Evolutionary conservation across 2,797 vertebrate genomes (phyloP).

Genomic region (Eutrigla gurnardus): DNA sequence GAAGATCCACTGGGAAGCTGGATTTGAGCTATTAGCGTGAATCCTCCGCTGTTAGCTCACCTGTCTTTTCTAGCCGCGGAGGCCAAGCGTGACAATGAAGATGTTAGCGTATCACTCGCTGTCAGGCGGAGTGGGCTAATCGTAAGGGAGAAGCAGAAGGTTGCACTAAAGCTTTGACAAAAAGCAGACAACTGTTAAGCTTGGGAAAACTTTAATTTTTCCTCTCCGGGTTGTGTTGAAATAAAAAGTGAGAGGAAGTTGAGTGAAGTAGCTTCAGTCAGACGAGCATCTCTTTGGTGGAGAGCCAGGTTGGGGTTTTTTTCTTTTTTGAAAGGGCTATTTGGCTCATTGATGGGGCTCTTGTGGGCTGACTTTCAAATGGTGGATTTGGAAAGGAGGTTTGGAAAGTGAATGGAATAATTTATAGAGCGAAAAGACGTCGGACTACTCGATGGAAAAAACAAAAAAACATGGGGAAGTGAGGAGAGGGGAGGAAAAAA

Average conservation of each 20-base stretch:
- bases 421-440: constrained; percentile 8
- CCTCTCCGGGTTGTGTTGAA: constrained; percentile 32
- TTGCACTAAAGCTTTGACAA: constrained; percentile 39
- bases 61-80: constrained; percentile 19
- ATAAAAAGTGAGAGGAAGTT: constrained; percentile 25
- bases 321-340: constrained; percentile 23
- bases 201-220: constrained; percentile 37
- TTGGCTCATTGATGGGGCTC: constrained; percentile 32
- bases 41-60: constrained; percentile 46
- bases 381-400: constrained; percentile 31
- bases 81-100: constrained; percentile 12
- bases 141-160: constrained; percentile 67
- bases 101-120: constrained; percentile 44
- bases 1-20: constrained; percentile 14
- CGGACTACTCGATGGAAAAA: background rate
- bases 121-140: constrained; percentile 59
- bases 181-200: constrained; percentile 30
- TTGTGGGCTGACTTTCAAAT: constrained; percentile 28
- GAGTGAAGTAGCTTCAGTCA: constrained; percentile 39
- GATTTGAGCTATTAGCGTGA: constrained; percentile 42
- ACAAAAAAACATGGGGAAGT: background rate
- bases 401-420: constrained; percentile 10
- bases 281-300: constrained; percentile 42
- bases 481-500: background rate
- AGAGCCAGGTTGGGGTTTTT: constrained; percentile 36